Evolutionary conservation across 92 coral and sea anemone genomes (phyloP).

Genomic region (Palythoa caribaeorum): DNA sequence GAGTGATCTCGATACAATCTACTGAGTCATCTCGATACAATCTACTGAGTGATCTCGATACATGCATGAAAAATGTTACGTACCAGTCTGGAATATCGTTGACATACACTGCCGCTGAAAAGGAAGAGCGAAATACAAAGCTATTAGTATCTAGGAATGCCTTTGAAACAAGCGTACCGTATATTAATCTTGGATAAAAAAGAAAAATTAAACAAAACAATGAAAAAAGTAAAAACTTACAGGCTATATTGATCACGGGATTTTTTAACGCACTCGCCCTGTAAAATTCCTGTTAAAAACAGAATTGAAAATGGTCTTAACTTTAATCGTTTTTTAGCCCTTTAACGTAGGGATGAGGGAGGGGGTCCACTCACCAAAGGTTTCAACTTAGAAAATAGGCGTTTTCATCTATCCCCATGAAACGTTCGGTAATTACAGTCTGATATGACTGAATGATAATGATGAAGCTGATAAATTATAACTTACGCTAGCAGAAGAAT

Average conservation of each 20-base stretch:
- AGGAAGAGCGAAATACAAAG: not conserved
- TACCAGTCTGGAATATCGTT: slow-evolving; percentile 96
- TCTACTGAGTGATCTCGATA: not conserved
- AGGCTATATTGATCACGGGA: slow-evolving; percentile 78
- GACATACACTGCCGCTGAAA: not conserved
- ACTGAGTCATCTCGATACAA: not conserved
- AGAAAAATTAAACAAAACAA: no score
- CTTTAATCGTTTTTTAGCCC: not conserved
- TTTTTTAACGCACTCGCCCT: slow-evolving; percentile 84
- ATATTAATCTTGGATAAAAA: no score
- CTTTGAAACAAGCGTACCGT: no score
- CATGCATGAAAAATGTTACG: slow-evolving; percentile 28
- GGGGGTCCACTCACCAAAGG: no score
- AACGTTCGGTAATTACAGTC: no score
- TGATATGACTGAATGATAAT: no score
- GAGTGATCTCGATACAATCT: no score
- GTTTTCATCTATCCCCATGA: no score
- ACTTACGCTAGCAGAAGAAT: not conserved
- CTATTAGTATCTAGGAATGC: no score
- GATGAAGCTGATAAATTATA: no score
- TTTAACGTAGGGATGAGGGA: not conserved
- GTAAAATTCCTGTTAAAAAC: slow-evolving; percentile 72
- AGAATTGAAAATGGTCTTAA: not conserved
- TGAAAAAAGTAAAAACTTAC: slow-evolving; percentile 53
- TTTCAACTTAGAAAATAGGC: no score